phyloP scores from a whole-genome alignment of 30 jellyfish, hydroid and myxozoan species.

The Cassiopea xamachana region DNA sequence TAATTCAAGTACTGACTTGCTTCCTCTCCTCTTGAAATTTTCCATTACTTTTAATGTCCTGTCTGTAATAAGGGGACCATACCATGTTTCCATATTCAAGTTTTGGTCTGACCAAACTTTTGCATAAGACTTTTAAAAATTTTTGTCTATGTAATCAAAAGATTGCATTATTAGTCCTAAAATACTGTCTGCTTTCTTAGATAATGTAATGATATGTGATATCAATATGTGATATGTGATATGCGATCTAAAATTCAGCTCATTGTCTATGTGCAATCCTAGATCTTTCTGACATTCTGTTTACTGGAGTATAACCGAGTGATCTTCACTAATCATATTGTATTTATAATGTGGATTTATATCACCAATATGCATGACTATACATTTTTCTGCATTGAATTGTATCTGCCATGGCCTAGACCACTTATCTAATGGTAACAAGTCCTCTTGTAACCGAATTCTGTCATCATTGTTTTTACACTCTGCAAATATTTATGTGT shows the following conservation, averaged over 20 bases:
- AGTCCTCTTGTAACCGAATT: not conserved
- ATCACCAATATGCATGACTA: slow-evolving; percentile 40
- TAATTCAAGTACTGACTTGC: slow-evolving; percentile 38
- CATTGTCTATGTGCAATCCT: slow-evolving; percentile 40
- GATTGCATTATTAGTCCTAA: slow-evolving; percentile 37
- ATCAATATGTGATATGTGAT: not conserved
- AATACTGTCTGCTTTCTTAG: slow-evolving; percentile 41
- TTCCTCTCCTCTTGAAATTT: slow-evolving; percentile 58
- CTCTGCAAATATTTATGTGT: slow-evolving; percentile 1
- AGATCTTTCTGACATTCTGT: slow-evolving; percentile 49
- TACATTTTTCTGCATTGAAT: slow-evolving; percentile 19
- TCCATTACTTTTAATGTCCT: slow-evolving; percentile 53
- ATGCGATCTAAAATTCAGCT: slow-evolving; percentile 32
- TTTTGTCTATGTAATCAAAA: slow-evolving; percentile 40
- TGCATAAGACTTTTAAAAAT: slow-evolving; percentile 29
- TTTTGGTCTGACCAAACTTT: slow-evolving; percentile 46
- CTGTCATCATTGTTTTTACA: not conserved
- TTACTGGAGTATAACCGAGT: slow-evolving; percentile 5
- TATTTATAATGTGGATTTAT: slow-evolving; percentile 10
- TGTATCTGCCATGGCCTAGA: slow-evolving; percentile 29
- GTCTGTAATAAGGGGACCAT: slow-evolving; percentile 35
- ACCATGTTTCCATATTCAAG: slow-evolving; percentile 54
- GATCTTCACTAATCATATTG: slow-evolving; percentile 12
- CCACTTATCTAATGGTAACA: not conserved
- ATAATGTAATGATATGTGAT: not conserved